Conservation (phyloP, 2,797 vertebrate species). For the Urophycis tenuis region DNA sequence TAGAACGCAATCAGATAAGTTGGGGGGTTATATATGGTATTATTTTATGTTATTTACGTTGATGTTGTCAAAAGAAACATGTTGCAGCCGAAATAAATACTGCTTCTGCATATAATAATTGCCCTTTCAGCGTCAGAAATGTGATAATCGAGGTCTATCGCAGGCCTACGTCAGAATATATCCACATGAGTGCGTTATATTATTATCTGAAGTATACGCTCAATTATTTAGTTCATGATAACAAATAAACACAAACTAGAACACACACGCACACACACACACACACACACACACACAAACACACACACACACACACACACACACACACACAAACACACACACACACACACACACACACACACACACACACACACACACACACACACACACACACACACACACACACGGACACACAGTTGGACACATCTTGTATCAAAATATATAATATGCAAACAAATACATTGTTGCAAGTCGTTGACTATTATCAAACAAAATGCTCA, state of each 20-base stretch:
- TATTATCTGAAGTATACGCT: neutral
- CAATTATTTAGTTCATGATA: neutral
- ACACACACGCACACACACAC: neutral
- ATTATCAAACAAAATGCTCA: neutral
- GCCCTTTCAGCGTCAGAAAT: neutral
- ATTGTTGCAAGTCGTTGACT: neutral
- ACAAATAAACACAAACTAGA: neutral
- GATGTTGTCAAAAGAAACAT: neutral
- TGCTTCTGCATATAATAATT: neutral
- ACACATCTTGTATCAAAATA: neutral
- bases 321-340: slow-evolving; percentile 1
- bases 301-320: slow-evolving; percentile 5
- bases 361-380: slow-evolving; percentile 1
- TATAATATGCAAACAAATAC: neutral
- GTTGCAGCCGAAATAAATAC: neutral
- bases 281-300: neutral
- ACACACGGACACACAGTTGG: neutral
- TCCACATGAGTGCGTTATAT: neutral
- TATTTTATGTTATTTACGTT: neutral
- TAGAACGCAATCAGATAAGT: neutral
- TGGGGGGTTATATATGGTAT: neutral
- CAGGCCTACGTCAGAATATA: neutral
- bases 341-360: slow-evolving; percentile 3
- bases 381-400: too few relatives aligned
- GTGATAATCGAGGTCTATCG: neutral